A percentile compares a stretch with the other conserved stretches of the same genome.
Conservation (phyloP, 2,888 invertebrate genomes). For the Apamea monoglypha region DNA sequence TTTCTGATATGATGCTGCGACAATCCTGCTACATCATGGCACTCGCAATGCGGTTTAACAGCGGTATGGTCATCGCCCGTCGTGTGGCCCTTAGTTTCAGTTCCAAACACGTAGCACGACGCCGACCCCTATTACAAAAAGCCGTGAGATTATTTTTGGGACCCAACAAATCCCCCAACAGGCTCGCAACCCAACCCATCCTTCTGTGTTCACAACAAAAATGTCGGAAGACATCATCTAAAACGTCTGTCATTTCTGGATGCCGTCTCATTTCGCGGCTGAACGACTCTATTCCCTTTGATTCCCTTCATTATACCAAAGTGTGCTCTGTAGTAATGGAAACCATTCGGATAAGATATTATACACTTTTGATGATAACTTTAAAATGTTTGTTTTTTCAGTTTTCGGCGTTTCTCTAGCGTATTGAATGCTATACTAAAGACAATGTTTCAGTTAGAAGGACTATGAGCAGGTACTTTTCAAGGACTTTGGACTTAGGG, state of each 20-base stretch:
- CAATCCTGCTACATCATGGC: too few species aligned
- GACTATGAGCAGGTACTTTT: neutral
- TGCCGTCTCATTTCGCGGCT: constrained; percentile 83
- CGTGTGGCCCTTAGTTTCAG: neutral
- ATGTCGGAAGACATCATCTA: constrained; percentile 69
- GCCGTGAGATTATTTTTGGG: neutral
- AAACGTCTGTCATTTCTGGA: constrained; percentile 79
- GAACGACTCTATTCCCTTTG: constrained; percentile 77
- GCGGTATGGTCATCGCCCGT: neutral
- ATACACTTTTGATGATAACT: constrained; percentile 50
- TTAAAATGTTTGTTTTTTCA: constrained; percentile 38
- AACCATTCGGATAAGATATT: constrained; percentile 54
- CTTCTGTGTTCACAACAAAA: constrained; percentile 66
- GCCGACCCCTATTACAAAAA: neutral
- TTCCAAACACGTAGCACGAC: neutral
- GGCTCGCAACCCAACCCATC: constrained; percentile 19
- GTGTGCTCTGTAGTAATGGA: constrained; percentile 57
- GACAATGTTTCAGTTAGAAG: neutral
- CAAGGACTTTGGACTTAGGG: neutral
- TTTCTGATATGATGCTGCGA: neutral
- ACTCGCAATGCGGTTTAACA: neutral
- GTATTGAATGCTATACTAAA: neutral
- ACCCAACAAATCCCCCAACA: constrained; percentile 37
- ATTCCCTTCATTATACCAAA: constrained; percentile 77
- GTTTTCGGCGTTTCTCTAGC: constrained; percentile 4